Conservation (phyloP, 2,797 vertebrate genomes). For the Sphenodon punctatus region DNA sequence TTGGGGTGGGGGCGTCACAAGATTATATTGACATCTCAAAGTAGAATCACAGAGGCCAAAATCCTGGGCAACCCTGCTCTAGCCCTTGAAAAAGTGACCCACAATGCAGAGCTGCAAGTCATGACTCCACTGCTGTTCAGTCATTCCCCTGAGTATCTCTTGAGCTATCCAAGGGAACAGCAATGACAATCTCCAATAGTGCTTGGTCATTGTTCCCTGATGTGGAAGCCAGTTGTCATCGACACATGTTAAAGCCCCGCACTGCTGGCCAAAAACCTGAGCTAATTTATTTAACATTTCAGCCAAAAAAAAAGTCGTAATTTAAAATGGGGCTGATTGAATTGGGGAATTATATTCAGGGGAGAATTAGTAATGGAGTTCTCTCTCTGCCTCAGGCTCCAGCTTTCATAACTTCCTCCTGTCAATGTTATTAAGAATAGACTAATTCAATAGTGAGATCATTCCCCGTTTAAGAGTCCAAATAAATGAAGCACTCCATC, state of each 20-base stretch:
- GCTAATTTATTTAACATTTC: conserved; percentile 72
- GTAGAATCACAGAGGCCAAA: too few species aligned
- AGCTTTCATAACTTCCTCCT: conserved; percentile 41
- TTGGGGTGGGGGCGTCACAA: too few species aligned
- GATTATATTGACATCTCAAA: too few species aligned
- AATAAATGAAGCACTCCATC: conserved; percentile 57
- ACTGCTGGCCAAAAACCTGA: conserved; percentile 56
- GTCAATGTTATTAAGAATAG: conserved; percentile 62
- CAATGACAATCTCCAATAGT: not conserved
- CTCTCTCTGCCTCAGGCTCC: conserved; percentile 46
- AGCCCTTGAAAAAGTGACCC: not conserved
- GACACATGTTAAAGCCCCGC: not conserved
- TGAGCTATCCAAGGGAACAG: not conserved
- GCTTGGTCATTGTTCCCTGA: not conserved
- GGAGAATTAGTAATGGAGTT: conserved; percentile 48
- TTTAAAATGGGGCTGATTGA: conserved; percentile 62
- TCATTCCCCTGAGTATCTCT: not conserved
- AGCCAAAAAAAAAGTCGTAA: conserved; percentile 45
- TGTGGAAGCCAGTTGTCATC: conserved; percentile 11
- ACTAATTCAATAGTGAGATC: conserved; percentile 66
- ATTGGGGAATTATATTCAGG: conserved; percentile 64
- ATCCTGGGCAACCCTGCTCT: too few species aligned
- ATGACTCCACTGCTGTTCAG: fast-evolving
- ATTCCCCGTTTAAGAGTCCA: conserved; percentile 55
- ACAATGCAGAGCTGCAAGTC: not conserved